phyloP scores from a whole-genome alignment of 2,888 invertebrate genomes.

The Megastigmus dorsalis region DNA sequence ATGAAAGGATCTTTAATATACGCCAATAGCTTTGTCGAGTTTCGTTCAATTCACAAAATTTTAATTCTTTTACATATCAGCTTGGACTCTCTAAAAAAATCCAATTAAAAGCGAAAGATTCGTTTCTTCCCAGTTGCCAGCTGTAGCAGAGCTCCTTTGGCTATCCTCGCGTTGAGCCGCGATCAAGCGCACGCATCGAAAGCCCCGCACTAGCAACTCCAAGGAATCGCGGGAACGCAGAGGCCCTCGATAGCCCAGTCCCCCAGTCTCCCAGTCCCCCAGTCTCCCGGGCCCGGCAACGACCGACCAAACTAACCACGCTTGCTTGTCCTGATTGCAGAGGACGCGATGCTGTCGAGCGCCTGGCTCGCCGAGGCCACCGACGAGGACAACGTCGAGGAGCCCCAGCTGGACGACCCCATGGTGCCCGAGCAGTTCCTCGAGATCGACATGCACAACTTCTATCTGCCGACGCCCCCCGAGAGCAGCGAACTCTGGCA shows the following conservation, averaged over 20 bases:
- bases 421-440: constrained; percentile 53
- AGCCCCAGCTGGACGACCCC: constrained; percentile 14
- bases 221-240: neutral
- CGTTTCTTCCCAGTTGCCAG: no score
- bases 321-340: constrained; percentile 43
- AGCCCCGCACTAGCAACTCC: no score
- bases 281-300: neutral
- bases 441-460: constrained; percentile 53
- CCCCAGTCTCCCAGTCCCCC: no score
- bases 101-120: no score
- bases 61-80: no score
- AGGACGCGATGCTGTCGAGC: constrained; percentile 51
- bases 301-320: neutral
- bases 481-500: constrained; percentile 55
- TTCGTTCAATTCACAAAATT: no score
- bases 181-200: no score
- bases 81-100: no score
- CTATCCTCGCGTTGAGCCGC: no score
- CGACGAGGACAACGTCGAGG: constrained; percentile 36
- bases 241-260: neutral
- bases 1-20: no score
- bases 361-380: constrained; percentile 43
- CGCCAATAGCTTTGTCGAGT: no score
- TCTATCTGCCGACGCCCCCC: constrained; percentile 49
- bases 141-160: no score